phyloP scores from a whole-genome alignment of 2,888 invertebrate genomes.

The Platerodrilus igneus region DNA sequence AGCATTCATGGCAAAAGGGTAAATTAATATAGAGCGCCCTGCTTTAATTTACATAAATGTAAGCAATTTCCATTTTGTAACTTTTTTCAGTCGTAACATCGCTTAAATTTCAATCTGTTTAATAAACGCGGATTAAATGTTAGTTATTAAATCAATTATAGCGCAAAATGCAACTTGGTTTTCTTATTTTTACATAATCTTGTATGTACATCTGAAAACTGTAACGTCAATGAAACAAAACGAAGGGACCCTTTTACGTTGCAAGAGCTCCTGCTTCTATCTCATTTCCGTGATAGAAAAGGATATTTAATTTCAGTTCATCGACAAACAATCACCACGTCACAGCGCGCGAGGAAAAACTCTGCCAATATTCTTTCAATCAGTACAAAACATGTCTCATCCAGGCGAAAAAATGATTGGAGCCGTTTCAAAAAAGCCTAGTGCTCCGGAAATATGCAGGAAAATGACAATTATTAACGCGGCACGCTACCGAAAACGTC shows the following conservation, averaged over 20 bases:
- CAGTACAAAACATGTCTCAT: conserved; percentile 43
- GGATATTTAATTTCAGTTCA: conserved; percentile 47
- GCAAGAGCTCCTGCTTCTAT: conserved; percentile 28
- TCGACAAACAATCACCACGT: conserved; percentile 45
- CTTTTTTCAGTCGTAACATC: too few relatives aligned
- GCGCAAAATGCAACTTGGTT: too few relatives aligned
- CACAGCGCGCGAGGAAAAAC: conserved; percentile 32
- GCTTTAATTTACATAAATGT: not conserved
- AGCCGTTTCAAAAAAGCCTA: conserved; percentile 38
- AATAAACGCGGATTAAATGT: too few relatives aligned
- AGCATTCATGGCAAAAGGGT: conserved; percentile 10
- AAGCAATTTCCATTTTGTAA: too few relatives aligned
- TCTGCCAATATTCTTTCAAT: conserved; percentile 46
- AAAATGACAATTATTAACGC: conserved; percentile 42
- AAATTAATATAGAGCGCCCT: conserved; percentile 16
- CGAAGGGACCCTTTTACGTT: conserved; percentile 18
- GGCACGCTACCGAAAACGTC: too few relatives aligned
- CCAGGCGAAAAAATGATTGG: conserved; percentile 41
- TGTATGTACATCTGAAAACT: too few relatives aligned
- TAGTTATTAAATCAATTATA: too few relatives aligned
- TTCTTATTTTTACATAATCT: too few relatives aligned
- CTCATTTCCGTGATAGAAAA: conserved; percentile 45
- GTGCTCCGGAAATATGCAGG: conserved; percentile 44
- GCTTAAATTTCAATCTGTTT: too few relatives aligned
- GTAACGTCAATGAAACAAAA: conserved; percentile 13